Conservation (phyloP, 2,797 vertebrate species). For the Myripristis jacobus region DNA sequence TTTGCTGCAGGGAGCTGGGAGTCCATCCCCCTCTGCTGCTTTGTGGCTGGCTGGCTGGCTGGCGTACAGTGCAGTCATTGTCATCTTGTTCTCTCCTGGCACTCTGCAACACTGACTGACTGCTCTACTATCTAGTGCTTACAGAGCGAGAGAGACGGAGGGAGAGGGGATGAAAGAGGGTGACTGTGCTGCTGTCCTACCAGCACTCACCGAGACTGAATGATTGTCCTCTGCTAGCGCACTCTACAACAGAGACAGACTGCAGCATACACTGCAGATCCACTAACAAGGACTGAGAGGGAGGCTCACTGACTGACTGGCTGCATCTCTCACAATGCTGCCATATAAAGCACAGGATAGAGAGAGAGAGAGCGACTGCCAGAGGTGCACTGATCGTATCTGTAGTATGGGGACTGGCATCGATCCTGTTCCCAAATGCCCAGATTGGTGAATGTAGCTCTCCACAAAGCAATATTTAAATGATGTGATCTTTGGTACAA, state of each 20-base stretch:
- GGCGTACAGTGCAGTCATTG: conserved; percentile 58
- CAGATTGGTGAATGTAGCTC: too few species aligned
- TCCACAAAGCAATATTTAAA: too few species aligned
- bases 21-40: neutral
- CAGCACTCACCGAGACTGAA: conserved; percentile 30
- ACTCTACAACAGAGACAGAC: conserved; percentile 14
- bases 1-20: conserved; percentile 25
- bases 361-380: neutral
- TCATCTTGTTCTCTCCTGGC: conserved; percentile 38
- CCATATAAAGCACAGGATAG: conserved; percentile 3
- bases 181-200: conserved; percentile 43
- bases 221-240: conserved; percentile 19
- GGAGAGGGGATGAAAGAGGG: conserved; percentile 43
- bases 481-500: too few species aligned
- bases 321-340: conserved; percentile 15
- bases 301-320: neutral
- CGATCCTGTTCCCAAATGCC: too few species aligned
- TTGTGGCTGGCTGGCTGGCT: conserved; percentile 6
- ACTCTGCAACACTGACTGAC: conserved; percentile 43
- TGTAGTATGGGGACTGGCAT: too few species aligned
- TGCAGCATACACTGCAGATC: conserved; percentile 41
- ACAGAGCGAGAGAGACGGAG: neutral
- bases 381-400: too few species aligned
- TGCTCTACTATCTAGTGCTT: conserved; percentile 35
- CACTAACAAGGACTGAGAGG: conserved; percentile 4